Evolutionary conservation across 2,113 vertebrate species (phyloP).

Genomic region (Aptenodytes forsteri): DNA sequence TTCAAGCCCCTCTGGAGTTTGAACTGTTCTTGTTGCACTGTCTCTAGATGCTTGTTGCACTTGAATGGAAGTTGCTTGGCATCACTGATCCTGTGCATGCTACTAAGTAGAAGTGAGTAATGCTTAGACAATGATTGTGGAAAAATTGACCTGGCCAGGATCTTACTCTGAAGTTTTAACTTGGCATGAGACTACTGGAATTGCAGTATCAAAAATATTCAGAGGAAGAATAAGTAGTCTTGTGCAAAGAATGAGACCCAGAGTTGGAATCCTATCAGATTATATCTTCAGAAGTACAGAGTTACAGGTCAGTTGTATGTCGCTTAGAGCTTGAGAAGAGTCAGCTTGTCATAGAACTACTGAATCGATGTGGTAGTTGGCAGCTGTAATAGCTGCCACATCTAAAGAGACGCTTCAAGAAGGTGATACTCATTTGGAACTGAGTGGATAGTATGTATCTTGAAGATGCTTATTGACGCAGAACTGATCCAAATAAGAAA

Average conservation of each 20-base stretch:
- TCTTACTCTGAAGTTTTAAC: conserved; percentile 12
- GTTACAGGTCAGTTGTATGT: not conserved
- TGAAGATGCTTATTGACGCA: not conserved
- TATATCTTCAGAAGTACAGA: not conserved
- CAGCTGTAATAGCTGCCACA: not conserved
- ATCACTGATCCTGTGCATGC: conserved; percentile 68
- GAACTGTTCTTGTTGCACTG: conserved; percentile 69
- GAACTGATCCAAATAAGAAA: not conserved
- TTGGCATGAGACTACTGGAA: not conserved
- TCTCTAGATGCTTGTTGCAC: conserved; percentile 70
- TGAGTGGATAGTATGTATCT: not conserved
- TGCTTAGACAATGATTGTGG: conserved; percentile 35
- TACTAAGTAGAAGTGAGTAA: conserved; percentile 70
- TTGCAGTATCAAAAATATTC: not conserved
- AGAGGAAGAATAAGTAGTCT: not conserved
- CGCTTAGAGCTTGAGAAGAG: not conserved
- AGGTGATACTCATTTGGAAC: not conserved
- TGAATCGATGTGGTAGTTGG: not conserved
- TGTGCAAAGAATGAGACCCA: not conserved
- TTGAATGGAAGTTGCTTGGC: conserved; percentile 70
- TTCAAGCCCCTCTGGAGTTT: conserved; percentile 68
- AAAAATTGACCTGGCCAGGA: conserved; percentile 31
- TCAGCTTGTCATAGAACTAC: not conserved
- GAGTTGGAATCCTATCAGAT: not conserved
- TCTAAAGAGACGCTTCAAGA: not conserved